Base-by-base conservation (phyloP, 2,888 invertebrate species). In the Sepioteuthis lessoniana region DNA sequence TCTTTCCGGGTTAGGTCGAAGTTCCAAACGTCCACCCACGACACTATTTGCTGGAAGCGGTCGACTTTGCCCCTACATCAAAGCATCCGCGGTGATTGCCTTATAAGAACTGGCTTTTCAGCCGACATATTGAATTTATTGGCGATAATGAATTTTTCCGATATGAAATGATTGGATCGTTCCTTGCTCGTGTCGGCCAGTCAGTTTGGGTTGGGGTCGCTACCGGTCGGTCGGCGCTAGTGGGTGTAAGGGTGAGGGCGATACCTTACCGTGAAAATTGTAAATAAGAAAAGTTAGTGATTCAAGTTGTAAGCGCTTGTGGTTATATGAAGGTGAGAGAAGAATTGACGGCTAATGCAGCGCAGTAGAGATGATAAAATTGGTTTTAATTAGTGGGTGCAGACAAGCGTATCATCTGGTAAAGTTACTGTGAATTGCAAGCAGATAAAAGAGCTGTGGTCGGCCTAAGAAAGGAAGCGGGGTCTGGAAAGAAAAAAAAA, bases 341-440 rank as follows among this genome's bases (percentile, higher is more conserved):
- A 76, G 13, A 5, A 76, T 31, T 76, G 76, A n/a, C 76, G n/a
- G 76, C 16, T 16, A 8, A n/a, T n/a, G 76, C 31, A 76, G 31
- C 1, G n/a, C n/a, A 13, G 76, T 10, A n/a, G 76, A n/a, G 76
- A 76, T 76, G 76, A n/a, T 76, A 76, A 76, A 76, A 76, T 16
- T 8, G n/a, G n/a, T 31, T 76, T 76, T 76, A 76, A 76, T 76
- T 76, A 76, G n/a, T 10, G 76, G 76, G n/a, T n/a, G 8, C 76
- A n/a, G 76, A 2, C n/a, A 31, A 76, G 76, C 76, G 76, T 76
- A 16, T n/a, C 76, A 76, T 76, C 76, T 8, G n/a, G n/a, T 76
- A 76, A 76, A 76, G 76, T 76, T 76, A 76, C n/a, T 76, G 76
- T n/a, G 76, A 76, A 76, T 76, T 76, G n/a, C n/a, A n/a, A n/a